A percentile compares a stretch with the other conserved stretches of the same genome.
phyloP scores from a whole-genome alignment of 2,797 vertebrate genomes.

The Anniella stebbinsi region DNA sequence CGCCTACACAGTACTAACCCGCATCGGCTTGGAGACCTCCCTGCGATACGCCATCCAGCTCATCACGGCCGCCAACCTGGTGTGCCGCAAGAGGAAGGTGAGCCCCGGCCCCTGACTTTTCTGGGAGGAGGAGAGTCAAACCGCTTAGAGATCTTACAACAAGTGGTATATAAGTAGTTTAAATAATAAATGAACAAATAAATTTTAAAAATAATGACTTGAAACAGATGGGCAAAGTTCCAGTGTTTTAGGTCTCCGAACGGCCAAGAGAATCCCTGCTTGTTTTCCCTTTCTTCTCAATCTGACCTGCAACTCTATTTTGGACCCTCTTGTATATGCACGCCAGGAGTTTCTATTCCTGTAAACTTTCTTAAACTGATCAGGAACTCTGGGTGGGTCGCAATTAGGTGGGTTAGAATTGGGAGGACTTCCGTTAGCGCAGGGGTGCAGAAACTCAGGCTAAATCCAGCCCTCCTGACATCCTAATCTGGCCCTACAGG shows the following conservation, averaged over 20 bases:
- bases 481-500: no score
- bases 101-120: background rate
- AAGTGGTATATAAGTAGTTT: no score
- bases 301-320: background rate
- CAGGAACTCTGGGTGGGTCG: background rate
- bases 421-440: background rate
- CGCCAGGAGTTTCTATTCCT: background rate
- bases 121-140: background rate
- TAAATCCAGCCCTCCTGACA: no score
- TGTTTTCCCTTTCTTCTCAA: background rate
- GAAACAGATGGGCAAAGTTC: background rate
- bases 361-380: background rate
- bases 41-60: constrained; percentile 96
- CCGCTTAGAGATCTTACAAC: background rate
- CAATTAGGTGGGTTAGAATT: no score
- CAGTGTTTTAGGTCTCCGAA: background rate
- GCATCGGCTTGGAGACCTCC: constrained; percentile 94
- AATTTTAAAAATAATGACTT: background rate
- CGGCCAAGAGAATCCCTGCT: background rate
- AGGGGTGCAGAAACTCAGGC: no score
- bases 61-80: constrained; percentile 92
- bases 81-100: constrained; percentile 94
- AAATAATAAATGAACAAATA: background rate
- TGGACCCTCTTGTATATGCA: background rate
- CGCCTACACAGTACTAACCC: constrained; percentile 91